Percentiles rank a stretch among this genome's conserved stretches.
These are phyloP conservation scores for Calameuta pallipes DNA, from an alignment of 2,888 invertebrate genomes.

Conservation along the genomic window DNA sequence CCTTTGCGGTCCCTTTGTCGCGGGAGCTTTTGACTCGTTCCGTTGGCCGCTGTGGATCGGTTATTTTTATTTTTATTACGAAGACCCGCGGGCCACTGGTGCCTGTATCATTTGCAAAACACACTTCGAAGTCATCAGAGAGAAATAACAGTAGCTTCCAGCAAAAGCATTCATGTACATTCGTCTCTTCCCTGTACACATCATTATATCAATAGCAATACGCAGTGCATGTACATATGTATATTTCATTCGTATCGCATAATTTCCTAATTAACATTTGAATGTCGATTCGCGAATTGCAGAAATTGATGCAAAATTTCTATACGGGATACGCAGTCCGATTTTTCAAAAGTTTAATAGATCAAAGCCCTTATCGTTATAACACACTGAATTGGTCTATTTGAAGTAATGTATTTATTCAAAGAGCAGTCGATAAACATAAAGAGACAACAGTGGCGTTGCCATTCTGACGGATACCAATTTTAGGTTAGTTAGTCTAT, in stretches of 20 bases:
- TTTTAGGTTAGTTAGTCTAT: neutral
- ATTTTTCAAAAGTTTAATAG: neutral
- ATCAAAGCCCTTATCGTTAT: neutral
- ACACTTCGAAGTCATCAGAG: neutral
- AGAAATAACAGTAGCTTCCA: neutral
- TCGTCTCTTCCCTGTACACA: neutral
- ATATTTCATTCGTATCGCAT: constrained; percentile 1
- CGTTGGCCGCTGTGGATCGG: constrained; percentile 17
- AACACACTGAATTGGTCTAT: neutral
- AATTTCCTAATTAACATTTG: constrained; percentile 18
- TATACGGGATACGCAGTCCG: no score
- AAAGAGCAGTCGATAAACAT: neutral
- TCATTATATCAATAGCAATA: neutral
- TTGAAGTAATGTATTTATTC: neutral
- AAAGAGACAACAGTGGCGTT: neutral
- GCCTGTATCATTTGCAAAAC: neutral
- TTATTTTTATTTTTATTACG: constrained; percentile 23
- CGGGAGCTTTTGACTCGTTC: neutral
- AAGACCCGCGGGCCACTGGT: constrained; percentile 4
- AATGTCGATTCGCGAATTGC: constrained; percentile 11
- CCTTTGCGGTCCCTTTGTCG: constrained; percentile 28
- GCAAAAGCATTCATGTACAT: neutral
- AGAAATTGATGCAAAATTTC: neutral
- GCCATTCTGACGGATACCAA: neutral
- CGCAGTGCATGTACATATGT: neutral